Evolutionary conservation across 2,888 invertebrate genomes (phyloP), one percentile per base, ranked within the genome.

Genomic region (Philonicus albiceps): DNA sequence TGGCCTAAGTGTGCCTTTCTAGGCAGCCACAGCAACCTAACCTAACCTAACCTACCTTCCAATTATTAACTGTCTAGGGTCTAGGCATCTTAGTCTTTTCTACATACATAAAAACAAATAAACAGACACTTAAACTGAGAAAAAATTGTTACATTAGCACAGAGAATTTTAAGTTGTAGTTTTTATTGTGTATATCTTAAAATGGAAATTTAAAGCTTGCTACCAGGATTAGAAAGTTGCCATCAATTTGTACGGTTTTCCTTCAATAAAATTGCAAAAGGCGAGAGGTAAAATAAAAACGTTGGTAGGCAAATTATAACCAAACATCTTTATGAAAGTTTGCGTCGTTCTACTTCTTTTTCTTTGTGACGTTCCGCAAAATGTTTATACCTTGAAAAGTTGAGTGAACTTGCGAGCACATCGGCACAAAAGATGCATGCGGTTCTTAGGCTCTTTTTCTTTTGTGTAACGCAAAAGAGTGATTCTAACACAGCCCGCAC

Each of bases 361-460:
- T 22, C 64, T 64, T 64, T 64, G 64, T 64, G 64, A 64, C 22
- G 19, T 64, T 64, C 64, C 64, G 64, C 27, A 64, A 64, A 64
- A 64, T 64, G 64, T 64, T 64, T 64, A 64, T 64, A 64, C 64
- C 64, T 74, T 74, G 74, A 76, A 76, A 37, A 76, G 76, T 76
- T 76, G 76, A 76, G 34, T 76, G 37, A 76, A 76, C 40, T 40
- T 22, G 34, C 34, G 40, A 37, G 64, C n/a, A 37, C 40, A 76
- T 34, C 76, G 34, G 76, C 27, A 64, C 64, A 37, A 34, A 76
- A 76, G 34, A 76, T 76, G 76, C 76, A 40, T 22, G 40, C 76
- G 34, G 74, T 74, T 34, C 74, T 31, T 34, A 30, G 74, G 31
- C 74, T 7, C 11, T 34, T 13, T 74, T 74, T 74, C 34, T 74